Evolutionary conservation across 1,140 invertebrate genomes (phyloP).

Genomic region (Drosophila azteca): DNA sequence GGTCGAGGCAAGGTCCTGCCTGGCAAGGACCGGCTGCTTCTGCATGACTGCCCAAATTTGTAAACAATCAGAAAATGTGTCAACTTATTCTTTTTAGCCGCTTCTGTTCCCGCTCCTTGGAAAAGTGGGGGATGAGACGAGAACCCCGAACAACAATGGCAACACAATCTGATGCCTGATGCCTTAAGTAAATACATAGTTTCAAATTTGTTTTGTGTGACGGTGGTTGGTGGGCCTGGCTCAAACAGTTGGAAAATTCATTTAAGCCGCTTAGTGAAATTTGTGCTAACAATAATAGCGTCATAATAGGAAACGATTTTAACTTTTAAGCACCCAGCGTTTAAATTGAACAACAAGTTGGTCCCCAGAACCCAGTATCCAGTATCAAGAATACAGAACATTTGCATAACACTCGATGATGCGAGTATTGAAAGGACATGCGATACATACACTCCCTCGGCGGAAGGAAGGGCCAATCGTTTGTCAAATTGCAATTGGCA

Average conservation of each 20-base stretch:
- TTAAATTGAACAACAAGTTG: slow-evolving; percentile 54
- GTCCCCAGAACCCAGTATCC: not conserved
- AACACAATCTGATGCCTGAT: slow-evolving; percentile 64
- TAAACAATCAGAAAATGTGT: slow-evolving; percentile 81
- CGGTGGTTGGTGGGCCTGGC: slow-evolving; percentile 13
- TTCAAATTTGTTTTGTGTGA: slow-evolving; percentile 69
- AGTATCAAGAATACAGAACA: not conserved
- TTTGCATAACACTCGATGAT: slow-evolving; percentile 37
- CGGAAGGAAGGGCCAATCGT: slow-evolving; percentile 16
- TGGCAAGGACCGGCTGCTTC: slow-evolving; percentile 35
- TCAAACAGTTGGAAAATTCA: slow-evolving; percentile 66
- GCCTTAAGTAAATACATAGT: slow-evolving; percentile 79
- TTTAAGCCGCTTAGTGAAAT: slow-evolving; percentile 76
- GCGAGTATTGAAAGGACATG: not conserved
- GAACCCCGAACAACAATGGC: slow-evolving; percentile 59
- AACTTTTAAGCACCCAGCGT: slow-evolving; percentile 58
- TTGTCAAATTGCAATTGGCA: slow-evolving; percentile 53
- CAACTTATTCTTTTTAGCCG: slow-evolving; percentile 65
- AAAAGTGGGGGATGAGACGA: slow-evolving; percentile 1
- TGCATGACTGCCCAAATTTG: slow-evolving; percentile 76
- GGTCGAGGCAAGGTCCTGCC: slow-evolving; percentile 37
- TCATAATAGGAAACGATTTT: slow-evolving; percentile 61
- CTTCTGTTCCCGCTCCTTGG: no score
- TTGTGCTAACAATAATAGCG: slow-evolving; percentile 69
- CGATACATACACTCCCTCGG: not conserved